phyloP scores from a whole-genome alignment of 2,888 invertebrate species.

The Euplagia quadripunctaria region DNA sequence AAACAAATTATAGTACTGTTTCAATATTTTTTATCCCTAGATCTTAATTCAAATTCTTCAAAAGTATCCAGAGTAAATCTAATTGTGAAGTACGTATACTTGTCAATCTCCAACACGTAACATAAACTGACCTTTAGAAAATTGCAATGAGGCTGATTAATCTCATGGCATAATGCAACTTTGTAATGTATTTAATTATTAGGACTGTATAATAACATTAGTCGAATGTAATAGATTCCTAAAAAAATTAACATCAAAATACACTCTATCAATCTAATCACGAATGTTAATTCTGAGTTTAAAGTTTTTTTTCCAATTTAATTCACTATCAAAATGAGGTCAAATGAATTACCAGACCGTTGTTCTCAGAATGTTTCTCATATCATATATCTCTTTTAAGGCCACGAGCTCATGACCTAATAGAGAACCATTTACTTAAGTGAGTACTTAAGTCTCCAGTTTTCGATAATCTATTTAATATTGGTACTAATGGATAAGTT shows the following conservation, averaged over 20 bases:
- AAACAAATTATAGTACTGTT: too few species aligned
- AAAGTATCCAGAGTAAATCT: background rate
- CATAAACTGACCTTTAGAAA: background rate
- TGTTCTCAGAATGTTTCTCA: background rate
- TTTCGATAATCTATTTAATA: background rate
- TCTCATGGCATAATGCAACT: background rate
- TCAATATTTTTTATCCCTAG: too few species aligned
- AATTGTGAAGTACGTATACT: background rate
- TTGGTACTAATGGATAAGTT: background rate
- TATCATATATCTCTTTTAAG: background rate
- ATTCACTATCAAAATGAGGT: background rate
- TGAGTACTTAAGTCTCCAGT: background rate
- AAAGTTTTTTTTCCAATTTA: background rate
- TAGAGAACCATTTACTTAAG: constrained; percentile 25
- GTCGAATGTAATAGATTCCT: background rate
- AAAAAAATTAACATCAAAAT: background rate
- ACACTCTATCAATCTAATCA: background rate
- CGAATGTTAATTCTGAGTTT: background rate
- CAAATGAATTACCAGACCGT: background rate
- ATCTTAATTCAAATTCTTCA: background rate
- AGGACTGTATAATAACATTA: background rate
- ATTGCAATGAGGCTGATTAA: background rate
- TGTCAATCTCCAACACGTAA: background rate
- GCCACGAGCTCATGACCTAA: constrained; percentile 22
- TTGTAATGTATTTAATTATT: background rate